Conservation (phyloP, 2,888 invertebrate species). For the Platycheirus albimanus region DNA sequence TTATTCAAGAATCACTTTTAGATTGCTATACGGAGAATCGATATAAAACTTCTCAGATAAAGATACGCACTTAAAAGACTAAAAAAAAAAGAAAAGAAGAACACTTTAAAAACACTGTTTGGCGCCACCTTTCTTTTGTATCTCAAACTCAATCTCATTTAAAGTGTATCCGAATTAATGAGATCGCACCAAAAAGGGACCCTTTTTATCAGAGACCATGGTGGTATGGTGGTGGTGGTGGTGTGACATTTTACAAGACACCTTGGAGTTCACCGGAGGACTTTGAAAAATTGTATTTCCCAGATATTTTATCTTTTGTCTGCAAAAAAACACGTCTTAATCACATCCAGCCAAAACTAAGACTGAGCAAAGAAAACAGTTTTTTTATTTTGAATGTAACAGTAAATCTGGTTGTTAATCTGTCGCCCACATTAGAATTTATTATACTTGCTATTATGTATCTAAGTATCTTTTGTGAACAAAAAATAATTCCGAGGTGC, state of each 20-base stretch:
- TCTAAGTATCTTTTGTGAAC: slow-evolving; percentile 31
- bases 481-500: neutral
- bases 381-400: slow-evolving; percentile 19
- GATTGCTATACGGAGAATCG: slow-evolving; percentile 2
- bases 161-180: slow-evolving; percentile 50
- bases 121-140: slow-evolving; percentile 55
- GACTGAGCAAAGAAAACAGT: slow-evolving; percentile 21
- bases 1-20: slow-evolving; percentile 41
- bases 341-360: slow-evolving; percentile 35
- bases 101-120: slow-evolving; percentile 22
- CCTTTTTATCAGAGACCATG: slow-evolving; percentile 22
- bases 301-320: slow-evolving; percentile 8
- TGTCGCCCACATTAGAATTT: slow-evolving; percentile 5
- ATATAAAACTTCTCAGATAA: slow-evolving; percentile 13
- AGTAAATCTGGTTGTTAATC: slow-evolving; percentile 23
- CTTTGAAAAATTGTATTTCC: neutral
- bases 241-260: slow-evolving; percentile 14
- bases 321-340: slow-evolving; percentile 51
- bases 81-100: too few relatives aligned
- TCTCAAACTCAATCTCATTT: slow-evolving; percentile 38
- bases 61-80: slow-evolving; percentile 26
- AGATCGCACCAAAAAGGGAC: slow-evolving; percentile 9
- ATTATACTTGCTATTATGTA: neutral
- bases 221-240: neutral
- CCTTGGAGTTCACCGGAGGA: slow-evolving; percentile 11